Conservation (phyloP, 2,797 vertebrate species). For the Myotis vivesi region DNA sequence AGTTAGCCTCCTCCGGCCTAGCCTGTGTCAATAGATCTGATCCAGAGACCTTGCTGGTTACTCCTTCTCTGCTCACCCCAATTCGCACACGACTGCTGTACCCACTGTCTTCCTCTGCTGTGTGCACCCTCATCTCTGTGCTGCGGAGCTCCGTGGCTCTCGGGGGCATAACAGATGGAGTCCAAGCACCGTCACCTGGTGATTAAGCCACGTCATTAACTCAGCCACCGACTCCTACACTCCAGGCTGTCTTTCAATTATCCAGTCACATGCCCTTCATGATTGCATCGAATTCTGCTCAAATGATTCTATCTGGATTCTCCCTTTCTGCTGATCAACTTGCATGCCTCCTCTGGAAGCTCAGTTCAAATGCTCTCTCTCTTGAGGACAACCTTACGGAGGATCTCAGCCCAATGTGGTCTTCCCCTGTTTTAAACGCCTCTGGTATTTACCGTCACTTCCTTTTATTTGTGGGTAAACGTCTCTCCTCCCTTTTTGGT, state of each 20-base stretch:
- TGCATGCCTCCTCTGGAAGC: not conserved
- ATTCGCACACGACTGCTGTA: not conserved
- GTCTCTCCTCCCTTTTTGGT: not conserved
- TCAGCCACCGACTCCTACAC: not conserved
- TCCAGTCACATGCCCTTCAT: not conserved
- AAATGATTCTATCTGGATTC: not conserved
- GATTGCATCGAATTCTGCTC: conserved; percentile 16
- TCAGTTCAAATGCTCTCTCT: not conserved
- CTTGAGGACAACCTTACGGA: not conserved
- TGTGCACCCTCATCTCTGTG: not conserved
- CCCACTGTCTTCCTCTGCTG: not conserved
- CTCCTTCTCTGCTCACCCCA: not conserved
- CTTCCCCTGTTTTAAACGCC: not conserved
- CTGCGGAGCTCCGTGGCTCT: not conserved
- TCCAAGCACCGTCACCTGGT: not conserved
- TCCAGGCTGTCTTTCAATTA: not conserved
- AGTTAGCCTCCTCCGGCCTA: not conserved
- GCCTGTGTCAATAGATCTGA: not conserved
- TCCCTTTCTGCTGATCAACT: not conserved
- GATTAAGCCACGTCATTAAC: conserved; percentile 17
- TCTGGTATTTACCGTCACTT: not conserved
- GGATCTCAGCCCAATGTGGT: not conserved
- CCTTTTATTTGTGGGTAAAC: not conserved
- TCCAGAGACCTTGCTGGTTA: not conserved
- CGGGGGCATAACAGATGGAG: not conserved